phyloP scores from a whole-genome alignment of 2,797 vertebrate species.

The Anabacerthia variegaticeps region DNA sequence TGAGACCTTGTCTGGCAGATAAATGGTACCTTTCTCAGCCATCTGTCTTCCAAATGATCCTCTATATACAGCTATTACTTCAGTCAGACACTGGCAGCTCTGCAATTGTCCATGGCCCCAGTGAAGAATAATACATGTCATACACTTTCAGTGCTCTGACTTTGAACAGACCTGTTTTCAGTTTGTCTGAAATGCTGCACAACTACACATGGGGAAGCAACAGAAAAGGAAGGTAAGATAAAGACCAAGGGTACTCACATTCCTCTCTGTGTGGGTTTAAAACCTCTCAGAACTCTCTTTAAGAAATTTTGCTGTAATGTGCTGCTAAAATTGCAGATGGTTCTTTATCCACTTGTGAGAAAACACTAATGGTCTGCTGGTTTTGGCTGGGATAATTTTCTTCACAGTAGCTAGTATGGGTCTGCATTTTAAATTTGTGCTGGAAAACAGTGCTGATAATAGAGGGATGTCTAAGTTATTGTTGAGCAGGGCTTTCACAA shows the following conservation, averaged over 20 bases:
- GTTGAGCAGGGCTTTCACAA: neutral
- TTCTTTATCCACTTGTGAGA: neutral
- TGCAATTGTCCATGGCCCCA: slow-evolving; percentile 60
- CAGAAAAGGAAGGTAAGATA: neutral
- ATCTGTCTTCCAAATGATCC: slow-evolving; percentile 73
- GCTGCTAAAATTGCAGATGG: neutral
- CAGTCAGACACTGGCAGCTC: slow-evolving; percentile 59
- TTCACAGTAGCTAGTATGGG: neutral
- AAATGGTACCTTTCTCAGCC: slow-evolving; percentile 54
- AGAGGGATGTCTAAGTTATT: neutral
- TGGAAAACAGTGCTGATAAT: neutral
- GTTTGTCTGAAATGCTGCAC: slow-evolving; percentile 40
- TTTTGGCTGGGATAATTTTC: neutral
- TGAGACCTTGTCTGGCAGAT: slow-evolving; percentile 45
- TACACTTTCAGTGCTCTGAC: neutral
- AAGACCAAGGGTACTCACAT: neutral
- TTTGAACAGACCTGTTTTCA: slow-evolving; percentile 50
- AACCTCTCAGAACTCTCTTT: neutral
- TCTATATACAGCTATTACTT: slow-evolving; percentile 75
- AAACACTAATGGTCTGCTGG: neutral
- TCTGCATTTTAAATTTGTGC: neutral
- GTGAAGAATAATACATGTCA: slow-evolving; percentile 71
- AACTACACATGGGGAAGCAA: neutral
- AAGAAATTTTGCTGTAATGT: neutral
- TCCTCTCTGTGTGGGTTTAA: neutral